phyloP scores from a whole-genome alignment of 1,140 invertebrate species.

The Papilio xuthus region DNA sequence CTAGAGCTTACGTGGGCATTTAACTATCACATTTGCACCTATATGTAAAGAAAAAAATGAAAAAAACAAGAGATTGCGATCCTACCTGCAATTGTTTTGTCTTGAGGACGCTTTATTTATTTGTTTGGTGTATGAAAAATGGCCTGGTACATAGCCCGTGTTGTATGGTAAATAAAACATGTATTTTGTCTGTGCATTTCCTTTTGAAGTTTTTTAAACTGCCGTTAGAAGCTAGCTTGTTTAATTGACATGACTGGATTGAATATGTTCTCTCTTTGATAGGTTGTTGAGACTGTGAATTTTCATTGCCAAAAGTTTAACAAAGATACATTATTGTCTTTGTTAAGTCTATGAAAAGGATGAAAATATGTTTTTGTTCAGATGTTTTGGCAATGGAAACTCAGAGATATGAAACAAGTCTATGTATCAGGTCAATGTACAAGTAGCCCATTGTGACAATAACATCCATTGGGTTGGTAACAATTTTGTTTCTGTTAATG shows the following conservation, averaged over 20 bases:
- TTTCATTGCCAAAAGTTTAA: no score
- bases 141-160: slow-evolving; percentile 23
- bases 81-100: slow-evolving; percentile 3
- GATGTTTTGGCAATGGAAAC: not conserved
- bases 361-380: not conserved
- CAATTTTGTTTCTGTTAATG: slow-evolving; percentile 71
- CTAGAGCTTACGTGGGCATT: slow-evolving; percentile 50
- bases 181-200: slow-evolving; percentile 13
- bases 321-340: no score
- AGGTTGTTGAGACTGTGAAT: not conserved
- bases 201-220: slow-evolving; percentile 18
- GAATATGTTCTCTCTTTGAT: slow-evolving; percentile 9
- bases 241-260: slow-evolving; percentile 11
- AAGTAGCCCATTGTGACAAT: not conserved
- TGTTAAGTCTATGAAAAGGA: not conserved
- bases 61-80: slow-evolving; percentile 7
- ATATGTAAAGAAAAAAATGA: slow-evolving; percentile 29
- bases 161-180: not conserved
- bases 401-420: not conserved
- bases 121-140: slow-evolving; percentile 16
- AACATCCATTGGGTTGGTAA: slow-evolving; percentile 33
- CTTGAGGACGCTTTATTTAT: slow-evolving; percentile 28
- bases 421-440: slow-evolving; percentile 23
- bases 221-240: slow-evolving; percentile 38
- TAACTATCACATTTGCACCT: slow-evolving; percentile 53